Evolutionary conservation across 2,888 invertebrate genomes (phyloP), one percentile per base, ranked within the genome.

Genomic region (Acrobeloides nanus): DNA sequence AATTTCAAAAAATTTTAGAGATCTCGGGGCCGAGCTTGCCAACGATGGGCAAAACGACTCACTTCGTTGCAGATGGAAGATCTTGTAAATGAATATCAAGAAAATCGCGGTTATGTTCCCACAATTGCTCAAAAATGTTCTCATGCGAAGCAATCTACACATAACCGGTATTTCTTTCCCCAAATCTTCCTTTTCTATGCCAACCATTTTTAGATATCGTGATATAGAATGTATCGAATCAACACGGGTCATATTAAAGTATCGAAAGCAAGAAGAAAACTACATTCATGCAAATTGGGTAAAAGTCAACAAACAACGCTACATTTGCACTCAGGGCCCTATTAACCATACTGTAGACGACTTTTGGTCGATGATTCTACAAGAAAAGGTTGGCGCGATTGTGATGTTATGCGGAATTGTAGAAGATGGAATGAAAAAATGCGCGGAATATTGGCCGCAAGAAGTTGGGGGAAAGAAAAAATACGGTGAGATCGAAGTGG

Each of bases 261-360:
- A 39, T 17, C 24, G 43, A 23, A 20, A 20, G 24, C 25, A 42
- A 7, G 43, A 42, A 27, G 25, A 27, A 15, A 27, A 42, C 23
- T 42, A 42, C 24, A 42, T 42, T 17, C 43, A 42, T 42, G 43
- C 43, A 1, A 42, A 42, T 17, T 42, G 43, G 43, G 43, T 42
- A 12, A 42, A 20, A 6, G 43, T 39, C 21, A 39, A 39, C n/a
- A 32, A 42, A 8, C 26, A 42, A 5, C 15, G 43, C 15, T 42
- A 42, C 38, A 42, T 42, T 42, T 32, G 32, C 38, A 17, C 18
- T n/a, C 43, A 42, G 38, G 43, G 25, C 23, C 43, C 43, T 37
- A 10, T 42, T 3, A n/a, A 15, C 2, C 25, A 42, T 32, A 42
- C 43, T 23, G 20, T 42, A 8, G 43, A 42, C 21, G 43, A 42